phyloP scores from a whole-genome alignment of 2,888 invertebrate genomes.

The Rambutsinella grinnellia region DNA sequence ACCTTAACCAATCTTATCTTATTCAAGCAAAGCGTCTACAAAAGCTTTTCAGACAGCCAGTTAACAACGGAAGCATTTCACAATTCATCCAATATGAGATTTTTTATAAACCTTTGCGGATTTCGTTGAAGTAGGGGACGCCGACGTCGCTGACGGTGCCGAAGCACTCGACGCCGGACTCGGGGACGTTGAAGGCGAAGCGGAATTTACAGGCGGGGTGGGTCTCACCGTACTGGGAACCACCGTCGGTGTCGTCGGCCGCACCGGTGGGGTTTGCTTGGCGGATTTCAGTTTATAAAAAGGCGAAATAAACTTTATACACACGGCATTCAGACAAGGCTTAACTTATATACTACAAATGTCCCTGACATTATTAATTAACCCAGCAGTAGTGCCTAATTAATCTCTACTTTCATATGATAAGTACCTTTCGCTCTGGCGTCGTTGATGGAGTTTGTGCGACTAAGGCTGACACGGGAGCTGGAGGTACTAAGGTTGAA shows the following conservation, averaged over 20 bases:
- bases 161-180: conserved; percentile 37
- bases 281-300: conserved; percentile 37
- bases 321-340: background rate
- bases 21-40: background rate
- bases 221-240: conserved; percentile 63
- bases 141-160: conserved; percentile 49
- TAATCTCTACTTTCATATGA: conserved; percentile 2
- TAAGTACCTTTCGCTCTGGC: conserved; percentile 54
- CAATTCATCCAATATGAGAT: conserved; percentile 70
- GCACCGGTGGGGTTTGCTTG: conserved; percentile 51
- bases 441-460: conserved; percentile 60
- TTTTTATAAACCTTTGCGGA: conserved; percentile 73
- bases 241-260: conserved; percentile 57
- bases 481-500: conserved; percentile 74
- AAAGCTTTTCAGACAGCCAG: too few relatives aligned
- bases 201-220: conserved; percentile 59
- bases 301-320: conserved; percentile 14
- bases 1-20: background rate
- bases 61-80: background rate
- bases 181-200: conserved; percentile 48
- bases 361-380: too few relatives aligned
- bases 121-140: conserved; percentile 70
- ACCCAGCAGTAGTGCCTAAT: background rate
- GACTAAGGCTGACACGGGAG: conserved; percentile 66
- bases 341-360: background rate